Evolutionary conservation across 2,797 vertebrate species (phyloP).

Genomic region (Smutsia gigantea): DNA sequence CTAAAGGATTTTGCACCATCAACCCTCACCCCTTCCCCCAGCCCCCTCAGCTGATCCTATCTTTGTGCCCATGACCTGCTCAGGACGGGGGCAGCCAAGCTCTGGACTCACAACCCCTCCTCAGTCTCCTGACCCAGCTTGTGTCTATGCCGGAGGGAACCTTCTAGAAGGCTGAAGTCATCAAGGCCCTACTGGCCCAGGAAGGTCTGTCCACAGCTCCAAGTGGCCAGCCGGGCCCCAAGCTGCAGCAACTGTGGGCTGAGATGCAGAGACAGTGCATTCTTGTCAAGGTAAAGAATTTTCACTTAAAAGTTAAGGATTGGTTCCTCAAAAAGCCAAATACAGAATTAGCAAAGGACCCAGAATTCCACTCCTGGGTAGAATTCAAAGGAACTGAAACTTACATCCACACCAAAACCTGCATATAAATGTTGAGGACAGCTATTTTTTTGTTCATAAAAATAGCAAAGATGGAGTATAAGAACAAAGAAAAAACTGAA

Average conservation of each 20-base stretch:
- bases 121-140: background rate
- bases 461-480: background rate
- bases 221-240: background rate
- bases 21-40: background rate
- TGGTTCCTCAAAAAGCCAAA: background rate
- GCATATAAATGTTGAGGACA: fast-evolving
- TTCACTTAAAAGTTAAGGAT: background rate
- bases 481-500: no score
- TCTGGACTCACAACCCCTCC: background rate
- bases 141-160: background rate
- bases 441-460: no score
- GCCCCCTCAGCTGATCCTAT: no score
- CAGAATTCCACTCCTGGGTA: background rate
- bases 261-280: background rate
- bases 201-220: background rate
- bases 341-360: background rate
- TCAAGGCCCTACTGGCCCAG: background rate
- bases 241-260: background rate
- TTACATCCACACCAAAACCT: background rate
- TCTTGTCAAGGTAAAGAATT: background rate
- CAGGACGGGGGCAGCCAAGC: background rate
- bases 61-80: background rate
- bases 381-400: background rate
- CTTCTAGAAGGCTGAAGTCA: background rate
- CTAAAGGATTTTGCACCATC: background rate